Evolutionary conservation across 2,888 invertebrate species (phyloP).

Genomic region (Netelia fuscicornis): DNA sequence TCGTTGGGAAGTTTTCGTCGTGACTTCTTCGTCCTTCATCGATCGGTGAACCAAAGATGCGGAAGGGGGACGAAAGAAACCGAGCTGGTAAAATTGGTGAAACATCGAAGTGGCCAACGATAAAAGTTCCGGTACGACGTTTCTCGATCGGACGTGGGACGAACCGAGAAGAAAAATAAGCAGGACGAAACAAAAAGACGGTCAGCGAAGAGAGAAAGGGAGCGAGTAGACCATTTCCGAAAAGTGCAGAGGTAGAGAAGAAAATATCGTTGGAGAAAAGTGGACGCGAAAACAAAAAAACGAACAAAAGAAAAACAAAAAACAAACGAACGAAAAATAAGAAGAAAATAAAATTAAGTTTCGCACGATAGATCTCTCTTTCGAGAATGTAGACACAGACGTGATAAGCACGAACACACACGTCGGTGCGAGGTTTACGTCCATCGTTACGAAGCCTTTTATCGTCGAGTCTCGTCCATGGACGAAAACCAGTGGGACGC

Average conservation of each 20-base stretch:
- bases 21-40: constrained; percentile 9
- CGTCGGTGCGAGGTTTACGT: neutral
- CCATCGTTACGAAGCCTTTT: constrained; percentile 14
- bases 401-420: neutral
- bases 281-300: too few species aligned
- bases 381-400: constrained; percentile 12
- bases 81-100: too few species aligned
- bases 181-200: neutral
- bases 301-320: too few species aligned
- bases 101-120: too few species aligned
- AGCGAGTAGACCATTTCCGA: constrained; percentile 10
- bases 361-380: constrained; percentile 14
- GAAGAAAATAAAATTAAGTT: constrained; percentile 7
- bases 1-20: constrained; percentile 23
- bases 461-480: neutral
- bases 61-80: neutral
- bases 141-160: too few species aligned
- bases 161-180: too few species aligned
- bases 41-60: neutral
- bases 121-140: too few species aligned
- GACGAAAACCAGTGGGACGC: neutral
- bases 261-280: constrained; percentile 20
- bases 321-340: neutral
- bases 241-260: constrained; percentile 25
- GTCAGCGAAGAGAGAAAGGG: neutral